phyloP scores from a whole-genome alignment of 2,888 invertebrate species.

The Cryptocephalus moraei region DNA sequence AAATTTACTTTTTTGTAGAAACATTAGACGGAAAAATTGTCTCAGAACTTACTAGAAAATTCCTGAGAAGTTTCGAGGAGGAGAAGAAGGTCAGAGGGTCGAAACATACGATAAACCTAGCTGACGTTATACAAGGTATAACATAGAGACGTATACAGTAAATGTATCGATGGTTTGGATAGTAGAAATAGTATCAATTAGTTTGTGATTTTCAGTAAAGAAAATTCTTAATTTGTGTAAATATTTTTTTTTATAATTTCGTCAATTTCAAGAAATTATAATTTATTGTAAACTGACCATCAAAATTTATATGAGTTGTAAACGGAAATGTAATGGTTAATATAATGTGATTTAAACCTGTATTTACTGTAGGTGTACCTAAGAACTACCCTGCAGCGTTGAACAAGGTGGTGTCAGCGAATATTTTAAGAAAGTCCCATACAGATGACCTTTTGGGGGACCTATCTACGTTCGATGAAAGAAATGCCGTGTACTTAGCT shows the following conservation, averaged over 20 bases:
- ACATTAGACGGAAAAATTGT: slow-evolving; percentile 50
- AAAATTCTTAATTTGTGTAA: too few relatives aligned
- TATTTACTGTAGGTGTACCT: slow-evolving; percentile 23
- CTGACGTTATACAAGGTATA: slow-evolving; percentile 24
- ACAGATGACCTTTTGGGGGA: slow-evolving; percentile 12
- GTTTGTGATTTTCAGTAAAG: too few relatives aligned
- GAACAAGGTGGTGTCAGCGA: slow-evolving; percentile 33
- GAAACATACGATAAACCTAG: slow-evolving; percentile 21
- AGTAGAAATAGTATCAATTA: too few relatives aligned
- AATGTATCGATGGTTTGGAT: background rate
- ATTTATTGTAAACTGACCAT: too few relatives aligned
- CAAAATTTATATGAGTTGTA: too few relatives aligned
- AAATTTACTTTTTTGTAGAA: slow-evolving; percentile 43
- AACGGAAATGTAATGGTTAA: too few relatives aligned
- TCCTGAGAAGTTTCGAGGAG: slow-evolving; percentile 52
- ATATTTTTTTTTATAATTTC: too few relatives aligned
- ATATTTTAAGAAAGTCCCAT: slow-evolving; percentile 23
- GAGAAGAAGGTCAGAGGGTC: slow-evolving; percentile 33
- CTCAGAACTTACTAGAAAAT: slow-evolving; percentile 47
- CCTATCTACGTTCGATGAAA: slow-evolving; percentile 18
- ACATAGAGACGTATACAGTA: background rate
- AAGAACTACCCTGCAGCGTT: slow-evolving; percentile 29
- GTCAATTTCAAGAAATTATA: too few relatives aligned
- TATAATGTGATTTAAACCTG: too few relatives aligned
- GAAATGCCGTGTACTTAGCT: slow-evolving; percentile 22